Percentiles rank a stretch among this genome's conserved stretches.
These are phyloP conservation scores for Collichthys lucidus DNA, from an alignment of 2,113 vertebrate species.

Conservation along the genomic window DNA sequence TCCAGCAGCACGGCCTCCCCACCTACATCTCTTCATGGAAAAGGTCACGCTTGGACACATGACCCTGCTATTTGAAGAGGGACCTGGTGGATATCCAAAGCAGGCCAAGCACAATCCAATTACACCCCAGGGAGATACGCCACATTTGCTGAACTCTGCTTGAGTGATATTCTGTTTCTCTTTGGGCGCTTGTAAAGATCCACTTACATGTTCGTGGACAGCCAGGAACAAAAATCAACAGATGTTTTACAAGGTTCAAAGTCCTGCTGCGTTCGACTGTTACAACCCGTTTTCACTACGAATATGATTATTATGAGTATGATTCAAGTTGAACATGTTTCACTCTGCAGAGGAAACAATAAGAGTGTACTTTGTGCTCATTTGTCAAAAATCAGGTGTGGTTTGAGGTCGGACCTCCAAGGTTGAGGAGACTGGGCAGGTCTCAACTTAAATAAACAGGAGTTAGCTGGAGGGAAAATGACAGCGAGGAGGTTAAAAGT, in stretches of 20 bases:
- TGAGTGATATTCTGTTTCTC: constrained; percentile 62
- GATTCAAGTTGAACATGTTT: not conserved
- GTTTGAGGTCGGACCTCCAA: constrained; percentile 30
- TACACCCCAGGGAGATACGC: constrained; percentile 71
- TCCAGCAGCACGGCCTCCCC: constrained; percentile 60
- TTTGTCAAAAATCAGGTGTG: constrained; percentile 33
- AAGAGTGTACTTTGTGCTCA: not conserved
- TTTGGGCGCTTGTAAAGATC: constrained; percentile 65
- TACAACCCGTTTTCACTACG: not conserved
- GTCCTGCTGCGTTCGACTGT: constrained; percentile 5
- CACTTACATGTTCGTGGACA: constrained; percentile 62
- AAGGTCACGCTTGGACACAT: constrained; percentile 78
- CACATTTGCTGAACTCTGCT: constrained; percentile 67
- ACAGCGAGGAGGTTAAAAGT: constrained; percentile 62
- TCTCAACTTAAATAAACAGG: constrained; percentile 55
- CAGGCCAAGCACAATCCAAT: constrained; percentile 72
- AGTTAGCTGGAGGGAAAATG: constrained; percentile 34
- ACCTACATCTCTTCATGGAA: constrained; percentile 63
- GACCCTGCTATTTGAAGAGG: constrained; percentile 75
- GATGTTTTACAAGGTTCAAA: constrained; percentile 47
- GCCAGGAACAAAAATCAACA: constrained; percentile 59
- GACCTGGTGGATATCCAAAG: constrained; percentile 64
- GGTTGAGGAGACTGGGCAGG: constrained; percentile 10
- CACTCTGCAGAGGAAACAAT: not conserved
- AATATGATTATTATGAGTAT: not conserved